A percentile compares a stretch with the other conserved stretches of the same genome.
Conservation (phyloP, 2,113 vertebrate species). For the Tupaia tana region DNA sequence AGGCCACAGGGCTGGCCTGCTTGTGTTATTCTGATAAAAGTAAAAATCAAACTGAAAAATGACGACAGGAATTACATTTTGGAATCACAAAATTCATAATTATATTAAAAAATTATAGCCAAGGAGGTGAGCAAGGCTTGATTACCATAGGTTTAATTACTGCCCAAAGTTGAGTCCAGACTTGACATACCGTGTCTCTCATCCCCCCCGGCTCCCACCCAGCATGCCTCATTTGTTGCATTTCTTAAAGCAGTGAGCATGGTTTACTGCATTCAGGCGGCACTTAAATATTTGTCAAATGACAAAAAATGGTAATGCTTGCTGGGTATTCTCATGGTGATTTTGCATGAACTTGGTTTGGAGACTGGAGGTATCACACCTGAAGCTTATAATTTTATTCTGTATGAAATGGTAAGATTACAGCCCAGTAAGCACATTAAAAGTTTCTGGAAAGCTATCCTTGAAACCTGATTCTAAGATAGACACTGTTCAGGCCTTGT, state of each 20-base stretch:
- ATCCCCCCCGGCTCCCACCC: too few species aligned
- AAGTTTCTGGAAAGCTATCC: constrained; percentile 35
- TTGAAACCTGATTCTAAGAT: constrained; percentile 17
- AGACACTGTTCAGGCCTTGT: constrained; percentile 34
- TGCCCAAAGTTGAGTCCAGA: neutral
- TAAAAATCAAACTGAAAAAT: neutral
- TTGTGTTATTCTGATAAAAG: neutral
- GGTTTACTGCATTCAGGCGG: neutral
- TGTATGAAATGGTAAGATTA: neutral
- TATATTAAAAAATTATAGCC: neutral
- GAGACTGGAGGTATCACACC: neutral
- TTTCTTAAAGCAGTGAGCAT: neutral
- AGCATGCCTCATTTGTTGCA: neutral
- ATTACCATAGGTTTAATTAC: neutral
- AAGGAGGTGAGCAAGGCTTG: neutral
- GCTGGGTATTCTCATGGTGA: neutral
- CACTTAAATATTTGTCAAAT: neutral
- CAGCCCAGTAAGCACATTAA: neutral
- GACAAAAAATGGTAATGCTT: neutral
- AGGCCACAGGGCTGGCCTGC: neutral
- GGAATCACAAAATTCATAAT: neutral
- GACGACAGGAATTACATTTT: neutral
- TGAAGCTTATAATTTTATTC: constrained; percentile 26
- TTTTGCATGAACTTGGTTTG: constrained; percentile 15
- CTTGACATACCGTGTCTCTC: neutral